Evolutionary conservation across 2,888 invertebrate species (phyloP).

Genomic region (Automeris io): DNA sequence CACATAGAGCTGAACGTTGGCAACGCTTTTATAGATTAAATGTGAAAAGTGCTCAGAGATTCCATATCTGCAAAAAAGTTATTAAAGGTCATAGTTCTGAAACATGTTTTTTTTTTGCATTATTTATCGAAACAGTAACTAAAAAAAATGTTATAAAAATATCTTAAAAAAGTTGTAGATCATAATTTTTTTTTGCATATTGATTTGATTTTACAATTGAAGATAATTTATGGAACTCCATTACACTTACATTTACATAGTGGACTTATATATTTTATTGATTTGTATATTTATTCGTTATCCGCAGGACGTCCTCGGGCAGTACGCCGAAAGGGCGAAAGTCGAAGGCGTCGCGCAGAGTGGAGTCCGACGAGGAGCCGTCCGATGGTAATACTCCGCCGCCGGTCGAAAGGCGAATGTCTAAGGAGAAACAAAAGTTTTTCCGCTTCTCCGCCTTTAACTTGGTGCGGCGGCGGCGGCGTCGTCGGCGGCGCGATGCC

Average conservation of each 20-base stretch:
- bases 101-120: no score
- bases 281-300: not conserved
- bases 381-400: constrained; percentile 67
- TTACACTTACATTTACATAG: not conserved
- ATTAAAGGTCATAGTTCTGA: no score
- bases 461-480: constrained; percentile 76
- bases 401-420: constrained; percentile 84
- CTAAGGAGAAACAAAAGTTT: constrained; percentile 92
- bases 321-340: constrained; percentile 48
- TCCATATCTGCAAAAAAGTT: no score
- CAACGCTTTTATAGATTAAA: no score
- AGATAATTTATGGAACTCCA: not conserved
- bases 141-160: no score
- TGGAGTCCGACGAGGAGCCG: constrained; percentile 62
- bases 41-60: no score
- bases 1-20: no score
- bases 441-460: constrained; percentile 89
- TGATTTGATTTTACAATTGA: no score
- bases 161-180: no score
- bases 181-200: no score
- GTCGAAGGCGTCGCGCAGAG: constrained; percentile 40
- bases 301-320: constrained; percentile 40
- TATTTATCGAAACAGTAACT: no score
- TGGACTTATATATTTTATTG: not conserved
- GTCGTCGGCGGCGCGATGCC: constrained; percentile 43